These are phyloP conservation scores for Tiphia femorata DNA, from an alignment of 2,888 invertebrate species.

Conservation along the genomic window DNA sequence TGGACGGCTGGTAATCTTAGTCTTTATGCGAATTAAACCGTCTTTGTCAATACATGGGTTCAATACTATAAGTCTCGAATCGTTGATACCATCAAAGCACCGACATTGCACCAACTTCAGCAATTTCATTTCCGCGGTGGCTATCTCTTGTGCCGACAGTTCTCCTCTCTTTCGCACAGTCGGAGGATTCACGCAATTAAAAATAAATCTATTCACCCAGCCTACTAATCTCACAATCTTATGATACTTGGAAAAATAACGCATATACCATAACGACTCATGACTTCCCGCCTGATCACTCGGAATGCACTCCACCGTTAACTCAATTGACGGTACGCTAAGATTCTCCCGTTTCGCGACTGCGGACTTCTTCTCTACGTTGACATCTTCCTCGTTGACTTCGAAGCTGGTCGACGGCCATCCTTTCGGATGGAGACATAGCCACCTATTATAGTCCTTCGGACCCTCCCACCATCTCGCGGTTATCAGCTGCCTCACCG, in stretches of 20 bases:
- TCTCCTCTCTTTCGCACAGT: neutral
- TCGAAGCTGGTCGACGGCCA: too few species aligned
- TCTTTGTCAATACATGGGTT: neutral
- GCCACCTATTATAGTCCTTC: too few species aligned
- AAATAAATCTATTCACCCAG: conserved; percentile 8
- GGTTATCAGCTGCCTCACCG: conserved; percentile 34
- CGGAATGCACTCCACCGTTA: too few species aligned
- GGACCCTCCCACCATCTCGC: conserved; percentile 56
- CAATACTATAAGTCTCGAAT: neutral
- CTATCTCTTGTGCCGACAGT: conserved; percentile 9
- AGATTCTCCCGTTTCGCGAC: too few species aligned
- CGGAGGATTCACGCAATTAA: neutral
- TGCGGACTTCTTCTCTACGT: too few species aligned
- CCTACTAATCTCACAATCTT: conserved; percentile 7
- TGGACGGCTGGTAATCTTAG: neutral
- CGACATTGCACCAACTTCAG: neutral
- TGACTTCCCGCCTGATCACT: too few species aligned
- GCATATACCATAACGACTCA: neutral
- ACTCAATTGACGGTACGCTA: too few species aligned
- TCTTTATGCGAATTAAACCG: neutral
- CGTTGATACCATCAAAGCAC: neutral
- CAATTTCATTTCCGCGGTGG: neutral
- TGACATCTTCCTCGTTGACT: too few species aligned
- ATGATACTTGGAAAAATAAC: conserved; percentile 7
- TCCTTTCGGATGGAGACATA: too few species aligned